Percentiles rank a stretch among this genome's conserved stretches.
Evolutionary conservation across 2,888 invertebrate genomes (phyloP).

Genomic region (Conops quadrifasciatus): DNA sequence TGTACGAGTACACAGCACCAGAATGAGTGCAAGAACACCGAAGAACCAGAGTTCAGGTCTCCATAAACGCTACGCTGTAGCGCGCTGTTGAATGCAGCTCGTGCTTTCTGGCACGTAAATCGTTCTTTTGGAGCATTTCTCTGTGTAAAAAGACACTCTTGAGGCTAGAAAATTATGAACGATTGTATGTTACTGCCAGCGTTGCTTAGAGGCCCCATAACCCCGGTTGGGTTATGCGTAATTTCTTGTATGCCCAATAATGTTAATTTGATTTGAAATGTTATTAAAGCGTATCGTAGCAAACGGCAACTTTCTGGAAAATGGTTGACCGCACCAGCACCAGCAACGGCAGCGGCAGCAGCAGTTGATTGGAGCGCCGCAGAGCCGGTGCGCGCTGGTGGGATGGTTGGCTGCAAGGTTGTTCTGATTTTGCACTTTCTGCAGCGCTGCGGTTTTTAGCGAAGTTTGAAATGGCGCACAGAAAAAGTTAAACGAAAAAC

Average conservation of each 20-base stretch:
- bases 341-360: background rate
- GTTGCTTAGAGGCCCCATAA: no score
- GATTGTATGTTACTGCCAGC: no score
- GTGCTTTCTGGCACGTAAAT: no score
- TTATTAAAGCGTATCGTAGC: slow-evolving; percentile 2
- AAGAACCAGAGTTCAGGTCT: background rate
- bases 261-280: background rate
- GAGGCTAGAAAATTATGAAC: no score
- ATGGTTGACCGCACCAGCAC: background rate
- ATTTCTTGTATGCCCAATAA: background rate
- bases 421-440: slow-evolving; percentile 4
- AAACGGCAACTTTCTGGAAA: background rate
- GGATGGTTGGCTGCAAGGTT: background rate
- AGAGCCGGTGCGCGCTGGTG: background rate
- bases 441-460: slow-evolving; percentile 4
- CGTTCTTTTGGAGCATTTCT: no score
- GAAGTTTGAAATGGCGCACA: background rate
- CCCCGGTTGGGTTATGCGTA: no score
- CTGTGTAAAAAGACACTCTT: no score
- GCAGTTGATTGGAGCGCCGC: background rate
- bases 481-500: slow-evolving; percentile 11
- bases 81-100: no score
- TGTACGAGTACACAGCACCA: slow-evolving; percentile 2
- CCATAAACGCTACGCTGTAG: background rate
- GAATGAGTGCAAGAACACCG: background rate